A percentile compares a stretch with the other conserved stretches of the same genome.
Evolutionary conservation across 2,113 vertebrate species (phyloP).

Genomic region (Lontra canadensis): DNA sequence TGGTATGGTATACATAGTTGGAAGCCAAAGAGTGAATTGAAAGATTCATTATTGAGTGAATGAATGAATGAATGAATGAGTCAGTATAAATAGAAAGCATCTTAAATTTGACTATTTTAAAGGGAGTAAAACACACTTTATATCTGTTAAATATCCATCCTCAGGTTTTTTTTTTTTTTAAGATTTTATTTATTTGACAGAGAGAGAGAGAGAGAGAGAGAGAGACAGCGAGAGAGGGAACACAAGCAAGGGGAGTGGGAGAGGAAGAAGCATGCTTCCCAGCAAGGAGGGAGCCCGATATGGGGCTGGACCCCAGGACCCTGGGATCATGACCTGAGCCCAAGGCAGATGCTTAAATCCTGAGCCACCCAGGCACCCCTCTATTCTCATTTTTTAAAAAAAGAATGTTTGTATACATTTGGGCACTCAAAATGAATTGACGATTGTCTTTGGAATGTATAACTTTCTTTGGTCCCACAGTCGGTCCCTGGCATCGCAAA

Average conservation of each 20-base stretch:
- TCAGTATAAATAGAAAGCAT: background rate
- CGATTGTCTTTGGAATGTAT: background rate
- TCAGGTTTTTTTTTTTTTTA: background rate
- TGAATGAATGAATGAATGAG: background rate
- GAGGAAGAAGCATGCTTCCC: too few relatives aligned
- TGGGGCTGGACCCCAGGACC: too few relatives aligned
- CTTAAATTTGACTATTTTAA: background rate
- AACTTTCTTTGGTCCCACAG: background rate
- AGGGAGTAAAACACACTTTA: background rate
- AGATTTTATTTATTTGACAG: too few relatives aligned
- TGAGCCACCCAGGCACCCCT: too few relatives aligned
- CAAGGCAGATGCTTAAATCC: too few relatives aligned
- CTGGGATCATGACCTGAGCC: too few relatives aligned
- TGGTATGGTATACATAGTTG: background rate
- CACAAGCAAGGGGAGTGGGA: too few relatives aligned
- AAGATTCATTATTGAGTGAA: constrained; percentile 10
- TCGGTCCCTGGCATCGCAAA: background rate
- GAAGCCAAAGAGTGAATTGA: background rate
- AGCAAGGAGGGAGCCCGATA: too few relatives aligned
- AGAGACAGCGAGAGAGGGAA: too few relatives aligned
- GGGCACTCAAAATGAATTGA: background rate
- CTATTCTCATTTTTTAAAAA: background rate
- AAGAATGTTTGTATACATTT: background rate
- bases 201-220: too few relatives aligned
- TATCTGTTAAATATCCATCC: background rate